Evolutionary conservation across 2,888 invertebrate genomes (phyloP).

Genomic region (Prenolepis imparis): DNA sequence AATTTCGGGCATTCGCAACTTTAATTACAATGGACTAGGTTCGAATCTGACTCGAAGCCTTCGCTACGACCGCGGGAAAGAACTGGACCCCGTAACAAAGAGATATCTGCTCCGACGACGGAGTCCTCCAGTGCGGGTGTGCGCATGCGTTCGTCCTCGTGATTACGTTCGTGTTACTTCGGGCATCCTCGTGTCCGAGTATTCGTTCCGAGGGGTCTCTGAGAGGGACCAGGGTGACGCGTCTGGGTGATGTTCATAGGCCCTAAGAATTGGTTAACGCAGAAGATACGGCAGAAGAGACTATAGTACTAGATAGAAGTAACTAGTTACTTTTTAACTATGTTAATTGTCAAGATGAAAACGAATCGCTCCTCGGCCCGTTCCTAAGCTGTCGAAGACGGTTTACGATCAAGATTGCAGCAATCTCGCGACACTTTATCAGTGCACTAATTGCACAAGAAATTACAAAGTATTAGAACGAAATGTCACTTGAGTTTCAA

Average conservation of each 20-base stretch:
- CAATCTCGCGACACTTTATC: background rate
- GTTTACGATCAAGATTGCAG: background rate
- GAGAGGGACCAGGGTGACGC: constrained; percentile 74
- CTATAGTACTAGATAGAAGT: no score
- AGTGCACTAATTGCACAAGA: background rate
- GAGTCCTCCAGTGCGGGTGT: constrained; percentile 76
- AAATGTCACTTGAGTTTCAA: background rate
- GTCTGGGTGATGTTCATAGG: constrained; percentile 69
- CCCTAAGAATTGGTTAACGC: constrained; percentile 56
- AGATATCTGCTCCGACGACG: constrained; percentile 82
- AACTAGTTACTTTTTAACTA: constrained; percentile 56
- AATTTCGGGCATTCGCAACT: background rate
- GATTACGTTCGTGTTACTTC: constrained; percentile 78
- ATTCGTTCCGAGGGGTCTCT: constrained; percentile 76
- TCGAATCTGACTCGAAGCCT: constrained; percentile 69
- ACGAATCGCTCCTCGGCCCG: no score
- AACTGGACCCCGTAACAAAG: constrained; percentile 85
- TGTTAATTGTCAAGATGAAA: constrained; percentile 52
- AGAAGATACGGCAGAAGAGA: constrained; percentile 49
- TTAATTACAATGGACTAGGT: background rate
- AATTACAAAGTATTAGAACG: background rate
- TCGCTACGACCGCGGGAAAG: constrained; percentile 75
- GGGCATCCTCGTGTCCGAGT: constrained; percentile 75
- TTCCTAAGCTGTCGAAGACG: background rate
- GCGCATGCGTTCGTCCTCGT: constrained; percentile 78